Conservation (phyloP, 2,113 vertebrate species). For the Ptychochromis oligacanthus region DNA sequence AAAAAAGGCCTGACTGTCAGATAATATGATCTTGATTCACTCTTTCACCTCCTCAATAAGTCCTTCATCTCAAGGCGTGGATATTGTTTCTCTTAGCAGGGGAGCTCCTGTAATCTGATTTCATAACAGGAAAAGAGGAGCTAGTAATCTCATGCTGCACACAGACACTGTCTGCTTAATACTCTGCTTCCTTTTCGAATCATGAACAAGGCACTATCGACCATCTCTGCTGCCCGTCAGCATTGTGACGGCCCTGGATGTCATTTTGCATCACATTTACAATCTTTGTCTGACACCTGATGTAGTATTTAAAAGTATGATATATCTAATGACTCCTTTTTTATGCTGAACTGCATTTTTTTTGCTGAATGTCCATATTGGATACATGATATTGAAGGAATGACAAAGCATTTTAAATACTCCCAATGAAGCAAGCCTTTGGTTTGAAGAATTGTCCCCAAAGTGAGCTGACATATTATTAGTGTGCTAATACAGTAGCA, state of each 20-base stretch:
- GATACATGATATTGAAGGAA: background rate
- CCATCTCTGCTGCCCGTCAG: constrained; percentile 48
- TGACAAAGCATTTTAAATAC: background rate
- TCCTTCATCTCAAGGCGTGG: constrained; percentile 45
- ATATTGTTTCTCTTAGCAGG: constrained; percentile 62
- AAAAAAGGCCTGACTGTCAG: constrained; percentile 5
- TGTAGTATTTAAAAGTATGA: background rate
- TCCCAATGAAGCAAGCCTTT: background rate
- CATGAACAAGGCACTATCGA: constrained; percentile 48
- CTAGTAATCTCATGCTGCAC: constrained; percentile 73
- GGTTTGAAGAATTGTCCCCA: background rate
- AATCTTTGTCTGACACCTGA: background rate
- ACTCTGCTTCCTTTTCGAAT: constrained; percentile 61
- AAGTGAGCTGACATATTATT: background rate
- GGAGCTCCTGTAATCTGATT: constrained; percentile 73
- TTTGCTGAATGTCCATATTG: background rate
- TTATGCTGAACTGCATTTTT: background rate
- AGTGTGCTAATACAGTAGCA: background rate
- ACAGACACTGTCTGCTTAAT: constrained; percentile 62
- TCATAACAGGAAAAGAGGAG: constrained; percentile 75
- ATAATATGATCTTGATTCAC: constrained; percentile 35
- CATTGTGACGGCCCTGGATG: constrained; percentile 31
- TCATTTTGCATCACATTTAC: constrained; percentile 23
- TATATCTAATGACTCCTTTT: too few relatives aligned
- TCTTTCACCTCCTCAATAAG: constrained; percentile 37